phyloP scores from a whole-genome alignment of 1,140 invertebrate genomes.

The Zaprionus capensis region DNA sequence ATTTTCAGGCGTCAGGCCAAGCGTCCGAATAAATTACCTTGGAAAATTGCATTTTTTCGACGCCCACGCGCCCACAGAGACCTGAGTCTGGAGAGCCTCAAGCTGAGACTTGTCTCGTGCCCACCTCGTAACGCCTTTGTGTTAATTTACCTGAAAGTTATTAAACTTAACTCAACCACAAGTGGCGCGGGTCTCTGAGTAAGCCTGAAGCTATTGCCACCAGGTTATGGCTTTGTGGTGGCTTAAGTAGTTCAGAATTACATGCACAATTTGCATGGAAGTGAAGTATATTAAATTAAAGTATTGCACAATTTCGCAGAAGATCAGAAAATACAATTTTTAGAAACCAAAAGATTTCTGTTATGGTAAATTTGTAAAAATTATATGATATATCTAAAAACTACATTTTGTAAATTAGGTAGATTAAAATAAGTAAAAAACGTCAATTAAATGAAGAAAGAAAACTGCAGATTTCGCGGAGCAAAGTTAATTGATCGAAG shows the following conservation, averaged over 20 bases:
- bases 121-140: slow-evolving; percentile 43
- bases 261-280: background rate
- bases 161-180: slow-evolving; percentile 12
- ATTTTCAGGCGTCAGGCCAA: slow-evolving; percentile 53
- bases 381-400: too few relatives aligned
- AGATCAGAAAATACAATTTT: background rate
- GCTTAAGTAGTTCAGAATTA: slow-evolving; percentile 4
- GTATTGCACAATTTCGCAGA: background rate
- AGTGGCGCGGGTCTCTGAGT: background rate
- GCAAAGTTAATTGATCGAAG: background rate
- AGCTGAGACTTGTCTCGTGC: slow-evolving; percentile 40
- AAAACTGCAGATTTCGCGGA: background rate
- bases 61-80: slow-evolving; percentile 39
- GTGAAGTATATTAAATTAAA: background rate
- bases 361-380: too few relatives aligned
- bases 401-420: too few relatives aligned
- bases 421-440: too few relatives aligned
- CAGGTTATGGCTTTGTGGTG: slow-evolving; percentile 5
- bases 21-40: slow-evolving; percentile 70
- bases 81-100: slow-evolving; percentile 8
- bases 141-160: slow-evolving; percentile 60
- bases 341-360: too few relatives aligned
- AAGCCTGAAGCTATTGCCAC: background rate
- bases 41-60: slow-evolving; percentile 72
- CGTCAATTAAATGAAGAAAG: too few relatives aligned